These are phyloP conservation scores for Neoitamus cyanurus DNA, from an alignment of 2,888 invertebrate genomes.

Conservation along the genomic window DNA sequence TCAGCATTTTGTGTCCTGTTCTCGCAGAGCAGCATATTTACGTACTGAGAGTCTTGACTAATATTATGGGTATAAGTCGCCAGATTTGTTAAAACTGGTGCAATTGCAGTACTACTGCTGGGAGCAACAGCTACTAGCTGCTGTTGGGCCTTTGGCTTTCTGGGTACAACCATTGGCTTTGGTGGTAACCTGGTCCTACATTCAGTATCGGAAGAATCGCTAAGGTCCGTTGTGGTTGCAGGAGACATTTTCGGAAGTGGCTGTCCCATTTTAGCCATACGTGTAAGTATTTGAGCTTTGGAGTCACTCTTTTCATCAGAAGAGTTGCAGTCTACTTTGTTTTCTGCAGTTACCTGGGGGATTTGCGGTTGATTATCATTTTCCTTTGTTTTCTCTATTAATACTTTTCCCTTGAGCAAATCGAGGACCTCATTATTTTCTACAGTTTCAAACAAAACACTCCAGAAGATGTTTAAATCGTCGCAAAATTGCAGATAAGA, in stretches of 20 bases:
- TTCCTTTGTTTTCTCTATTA: neutral
- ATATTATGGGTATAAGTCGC: constrained; percentile 55
- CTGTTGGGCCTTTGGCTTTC: constrained; percentile 50
- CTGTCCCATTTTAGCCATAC: constrained; percentile 71
- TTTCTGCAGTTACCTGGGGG: neutral
- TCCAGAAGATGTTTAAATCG: constrained; percentile 69
- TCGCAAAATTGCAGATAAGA: constrained; percentile 66
- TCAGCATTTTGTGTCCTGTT: constrained; percentile 74
- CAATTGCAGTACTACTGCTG: constrained; percentile 51
- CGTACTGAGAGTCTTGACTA: constrained; percentile 63
- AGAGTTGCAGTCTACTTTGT: constrained; percentile 25
- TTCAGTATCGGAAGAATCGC: constrained; percentile 68
- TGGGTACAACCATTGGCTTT: constrained; percentile 52
- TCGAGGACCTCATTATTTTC: neutral
- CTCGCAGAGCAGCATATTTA: constrained; percentile 71
- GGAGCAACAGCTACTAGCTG: constrained; percentile 53
- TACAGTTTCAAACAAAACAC: constrained; percentile 67
- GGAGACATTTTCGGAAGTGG: constrained; percentile 63
- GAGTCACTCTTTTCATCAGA: constrained; percentile 47
- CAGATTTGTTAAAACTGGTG: neutral
- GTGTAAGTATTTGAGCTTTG: constrained; percentile 68
- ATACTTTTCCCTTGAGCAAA: neutral
- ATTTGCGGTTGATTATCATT: neutral
- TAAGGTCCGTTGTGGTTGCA: constrained; percentile 58
- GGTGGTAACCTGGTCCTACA: constrained; percentile 52